Base-by-base conservation (phyloP, 1,140 invertebrate species). In the Pygmarrhopalites habei region DNA sequence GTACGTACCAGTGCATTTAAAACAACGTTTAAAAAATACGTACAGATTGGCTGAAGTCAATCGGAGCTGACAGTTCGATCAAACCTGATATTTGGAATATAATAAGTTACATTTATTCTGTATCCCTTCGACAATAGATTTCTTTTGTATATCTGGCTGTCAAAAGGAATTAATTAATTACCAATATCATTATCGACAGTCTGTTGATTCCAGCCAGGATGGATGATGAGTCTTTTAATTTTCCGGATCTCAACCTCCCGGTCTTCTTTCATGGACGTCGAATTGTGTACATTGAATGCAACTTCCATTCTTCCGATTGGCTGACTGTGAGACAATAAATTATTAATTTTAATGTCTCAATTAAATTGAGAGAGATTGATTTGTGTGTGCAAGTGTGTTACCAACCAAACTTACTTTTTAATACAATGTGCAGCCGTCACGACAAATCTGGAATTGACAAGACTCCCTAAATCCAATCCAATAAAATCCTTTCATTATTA, bases 341-440 rank as follows among this genome's bases (percentile, higher is more conserved):
- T 49, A 19, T 15, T 15, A 49, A 39, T 10, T 17, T 10, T 49
- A 7, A 49, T 49, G 12, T 15, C 46, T 15, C 19, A 12, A 49
- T 49, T 49, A 7, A 49, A 49, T 15, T 19, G 12, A 15, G 19
- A 49, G 12, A 41, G 39, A n/a, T 12, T 12, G n/a, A 41, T 41
- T n/a, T n/a, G 12, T 12, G n/a, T 41, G 12, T 12, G n/a, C n/a
- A 41, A n/a, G 12, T 12, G 47, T 23, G 21, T 7, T 12, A 49
- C 7, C 14, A 49, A 49, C 23, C 12, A 15, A 35, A 14, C 47
- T 55, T 55, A 55, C 51, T 25, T 44, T 23, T 21, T 58, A 17
- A 61, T 52, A 23, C 59, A 61, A 30, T 61, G 59, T 2, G 59
- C 59, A 23, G 59, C 59, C 12, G 46, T 61, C 1, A 61, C 29